Conservation (phyloP, 2,797 vertebrate genomes). For the Danio tinwini region DNA sequence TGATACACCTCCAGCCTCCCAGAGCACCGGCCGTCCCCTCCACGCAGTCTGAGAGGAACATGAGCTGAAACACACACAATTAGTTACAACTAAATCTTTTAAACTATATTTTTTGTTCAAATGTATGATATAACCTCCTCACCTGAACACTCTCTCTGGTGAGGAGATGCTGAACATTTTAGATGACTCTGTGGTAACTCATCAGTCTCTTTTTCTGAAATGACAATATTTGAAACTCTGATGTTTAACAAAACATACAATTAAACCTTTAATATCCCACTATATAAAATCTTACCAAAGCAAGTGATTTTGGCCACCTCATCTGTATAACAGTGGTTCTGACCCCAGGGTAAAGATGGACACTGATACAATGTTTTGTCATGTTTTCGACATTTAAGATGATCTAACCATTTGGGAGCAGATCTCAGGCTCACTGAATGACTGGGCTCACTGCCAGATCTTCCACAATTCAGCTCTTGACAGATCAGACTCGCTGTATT, state of each 20-base stretch:
- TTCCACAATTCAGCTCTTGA: slow-evolving; percentile 34
- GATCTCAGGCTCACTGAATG: background rate
- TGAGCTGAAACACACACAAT: background rate
- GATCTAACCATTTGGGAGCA: slow-evolving; percentile 22
- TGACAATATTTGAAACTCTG: too few relatives aligned
- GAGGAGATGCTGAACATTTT: background rate
- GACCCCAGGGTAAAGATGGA: slow-evolving; percentile 49
- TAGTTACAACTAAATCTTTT: background rate
- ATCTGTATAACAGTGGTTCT: slow-evolving; percentile 15
- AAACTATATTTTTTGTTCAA: too few relatives aligned
- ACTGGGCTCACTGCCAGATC: background rate
- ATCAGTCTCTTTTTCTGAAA: fast-evolving
- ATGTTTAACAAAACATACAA: too few relatives aligned
- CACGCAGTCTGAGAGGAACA: slow-evolving; percentile 36
- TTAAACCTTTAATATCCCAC: too few relatives aligned
- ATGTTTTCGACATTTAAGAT: slow-evolving; percentile 11
- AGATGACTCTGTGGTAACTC: background rate
- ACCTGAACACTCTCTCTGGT: slow-evolving; percentile 26
- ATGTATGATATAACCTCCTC: background rate
- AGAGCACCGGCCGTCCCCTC: too few relatives aligned
- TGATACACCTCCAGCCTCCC: too few relatives aligned
- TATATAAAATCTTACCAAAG: slow-evolving; percentile 9
- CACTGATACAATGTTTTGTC: slow-evolving; percentile 54
- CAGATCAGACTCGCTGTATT: background rate
- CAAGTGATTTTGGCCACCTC: slow-evolving; percentile 50